Evolutionary conservation across 2,888 invertebrate species (phyloP).

Genomic region (Platerodrilus igneus): DNA sequence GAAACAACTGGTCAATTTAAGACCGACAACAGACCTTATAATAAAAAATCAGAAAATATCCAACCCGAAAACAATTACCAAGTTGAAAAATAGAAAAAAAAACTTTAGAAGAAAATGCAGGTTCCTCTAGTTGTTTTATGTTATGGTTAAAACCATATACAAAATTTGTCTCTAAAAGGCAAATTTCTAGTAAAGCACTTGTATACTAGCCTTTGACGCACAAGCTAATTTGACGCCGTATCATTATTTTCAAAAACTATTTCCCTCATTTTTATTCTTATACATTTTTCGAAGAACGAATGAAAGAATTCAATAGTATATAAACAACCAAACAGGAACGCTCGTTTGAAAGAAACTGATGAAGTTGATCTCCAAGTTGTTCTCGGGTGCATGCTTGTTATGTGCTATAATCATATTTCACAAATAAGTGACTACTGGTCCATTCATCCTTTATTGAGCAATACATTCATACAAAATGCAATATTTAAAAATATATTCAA

Average conservation of each 20-base stretch:
- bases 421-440: slow-evolving; percentile 14
- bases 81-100: no score
- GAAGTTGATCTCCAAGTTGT: slow-evolving; percentile 12
- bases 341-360: slow-evolving; percentile 10
- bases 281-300: slow-evolving; percentile 9
- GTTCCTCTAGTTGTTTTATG: no score
- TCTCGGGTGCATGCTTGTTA: slow-evolving; percentile 14
- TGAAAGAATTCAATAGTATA: slow-evolving; percentile 6
- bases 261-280: slow-evolving; percentile 10
- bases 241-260: slow-evolving; percentile 1
- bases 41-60: no score
- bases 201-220: slow-evolving; percentile 1
- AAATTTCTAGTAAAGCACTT: slow-evolving; percentile 10
- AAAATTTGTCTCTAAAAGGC: slow-evolving; percentile 3
- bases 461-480: slow-evolving; percentile 13
- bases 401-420: slow-evolving; percentile 17
- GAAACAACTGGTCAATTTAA: no score
- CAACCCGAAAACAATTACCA: no score
- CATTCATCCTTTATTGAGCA: slow-evolving; percentile 12
- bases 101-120: no score
- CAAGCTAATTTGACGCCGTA: slow-evolving; percentile 1
- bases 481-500: slow-evolving; percentile 10
- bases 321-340: not conserved
- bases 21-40: no score
- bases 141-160: no score